phyloP scores from a whole-genome alignment of 2,797 vertebrate genomes.

The Sebastes oblongus region DNA sequence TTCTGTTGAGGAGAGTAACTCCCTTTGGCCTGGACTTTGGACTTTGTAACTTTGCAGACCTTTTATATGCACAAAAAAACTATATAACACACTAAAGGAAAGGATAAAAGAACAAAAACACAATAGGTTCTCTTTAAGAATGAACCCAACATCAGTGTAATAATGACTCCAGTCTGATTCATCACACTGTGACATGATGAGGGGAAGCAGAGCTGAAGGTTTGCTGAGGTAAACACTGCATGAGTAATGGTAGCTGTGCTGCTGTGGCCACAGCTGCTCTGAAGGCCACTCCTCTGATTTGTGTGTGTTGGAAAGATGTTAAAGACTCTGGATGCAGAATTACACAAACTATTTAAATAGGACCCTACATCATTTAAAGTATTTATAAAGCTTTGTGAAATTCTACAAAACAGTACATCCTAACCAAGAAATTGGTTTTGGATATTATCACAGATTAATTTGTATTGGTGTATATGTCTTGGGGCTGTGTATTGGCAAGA shows the following conservation, averaged over 20 bases:
- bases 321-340: conserved; percentile 21
- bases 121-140: background rate
- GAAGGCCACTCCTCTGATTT: conserved; percentile 43
- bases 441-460: background rate
- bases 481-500: background rate
- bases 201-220: conserved; percentile 49
- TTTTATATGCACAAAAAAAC: too few relatives aligned
- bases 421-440: background rate
- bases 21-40: too few relatives aligned
- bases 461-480: background rate
- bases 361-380: background rate
- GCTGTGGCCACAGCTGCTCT: conserved; percentile 33
- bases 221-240: conserved; percentile 45
- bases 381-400: background rate
- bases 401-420: background rate
- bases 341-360: background rate
- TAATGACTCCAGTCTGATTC: conserved; percentile 38
- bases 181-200: conserved; percentile 41
- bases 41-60: too few relatives aligned
- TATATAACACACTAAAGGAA: too few relatives aligned
- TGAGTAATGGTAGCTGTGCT: conserved; percentile 50
- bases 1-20: too few relatives aligned
- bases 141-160: background rate
- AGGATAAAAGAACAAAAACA: too few relatives aligned
- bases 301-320: conserved; percentile 1